These are phyloP conservation scores for Pachycephala philippinensis DNA, from an alignment of 2,113 vertebrate species.

Conservation along the genomic window DNA sequence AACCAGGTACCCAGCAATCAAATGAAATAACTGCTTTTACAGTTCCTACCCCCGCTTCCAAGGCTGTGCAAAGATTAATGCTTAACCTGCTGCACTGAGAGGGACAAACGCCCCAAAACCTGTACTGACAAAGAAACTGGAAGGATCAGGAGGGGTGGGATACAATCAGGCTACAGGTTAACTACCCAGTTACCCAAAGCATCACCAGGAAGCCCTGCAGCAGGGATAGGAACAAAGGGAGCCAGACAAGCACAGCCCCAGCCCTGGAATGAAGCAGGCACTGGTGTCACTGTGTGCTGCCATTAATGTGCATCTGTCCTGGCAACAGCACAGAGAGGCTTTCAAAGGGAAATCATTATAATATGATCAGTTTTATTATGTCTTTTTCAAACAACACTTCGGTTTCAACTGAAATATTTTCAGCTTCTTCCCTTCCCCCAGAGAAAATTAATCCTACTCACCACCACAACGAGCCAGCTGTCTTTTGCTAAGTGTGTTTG, in stretches of 20 bases:
- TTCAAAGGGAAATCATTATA: conserved; percentile 50
- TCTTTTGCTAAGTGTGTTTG: not conserved
- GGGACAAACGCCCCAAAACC: not conserved
- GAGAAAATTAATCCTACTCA: not conserved
- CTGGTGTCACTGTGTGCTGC: not conserved
- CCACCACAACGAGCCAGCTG: not conserved
- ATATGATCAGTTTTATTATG: conserved; percentile 18
- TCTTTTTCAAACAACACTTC: conserved; percentile 42
- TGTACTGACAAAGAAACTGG: conserved; percentile 33
- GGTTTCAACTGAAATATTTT: conserved; percentile 3
- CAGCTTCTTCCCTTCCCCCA: not conserved
- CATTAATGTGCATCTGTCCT: not conserved
- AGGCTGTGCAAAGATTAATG: conserved; percentile 32
- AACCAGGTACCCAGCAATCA: not conserved
- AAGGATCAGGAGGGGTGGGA: not conserved
- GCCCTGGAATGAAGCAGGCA: not conserved
- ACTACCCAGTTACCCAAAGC: conserved; percentile 10
- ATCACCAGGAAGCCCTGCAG: not conserved
- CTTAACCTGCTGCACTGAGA: conserved; percentile 1
- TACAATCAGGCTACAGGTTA: conserved; percentile 17
- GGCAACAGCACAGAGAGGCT: conserved; percentile 47
- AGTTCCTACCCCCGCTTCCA: not conserved
- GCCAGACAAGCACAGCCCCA: not conserved
- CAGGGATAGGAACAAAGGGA: not conserved
- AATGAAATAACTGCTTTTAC: conserved; percentile 5